Conservation (phyloP, 1,140 invertebrate genomes). For the Drosophila albomicans region DNA sequence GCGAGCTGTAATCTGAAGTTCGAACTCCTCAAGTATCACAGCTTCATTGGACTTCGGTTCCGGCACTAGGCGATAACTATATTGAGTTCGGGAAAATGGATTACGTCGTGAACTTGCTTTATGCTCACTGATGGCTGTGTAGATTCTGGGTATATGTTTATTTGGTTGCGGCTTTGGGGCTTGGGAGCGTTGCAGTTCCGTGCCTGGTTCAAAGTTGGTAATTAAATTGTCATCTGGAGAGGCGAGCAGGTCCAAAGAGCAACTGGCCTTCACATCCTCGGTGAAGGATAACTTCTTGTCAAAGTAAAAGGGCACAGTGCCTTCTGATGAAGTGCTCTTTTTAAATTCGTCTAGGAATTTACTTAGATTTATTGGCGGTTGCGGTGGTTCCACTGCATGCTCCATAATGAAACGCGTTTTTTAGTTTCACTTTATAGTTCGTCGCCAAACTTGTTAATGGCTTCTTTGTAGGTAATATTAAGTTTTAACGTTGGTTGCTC, state of each 20-base stretch:
- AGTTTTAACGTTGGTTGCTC: slow-evolving; percentile 38
- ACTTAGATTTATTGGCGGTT: slow-evolving; percentile 38
- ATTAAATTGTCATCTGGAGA: slow-evolving; percentile 51
- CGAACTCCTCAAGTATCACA: slow-evolving; percentile 47
- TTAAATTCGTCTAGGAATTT: slow-evolving; percentile 53
- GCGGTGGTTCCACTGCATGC: background rate
- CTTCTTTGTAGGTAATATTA: slow-evolving; percentile 69
- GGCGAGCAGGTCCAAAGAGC: slow-evolving; percentile 51
- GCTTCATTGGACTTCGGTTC: background rate
- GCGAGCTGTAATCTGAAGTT: slow-evolving; percentile 84
- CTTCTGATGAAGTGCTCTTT: background rate
- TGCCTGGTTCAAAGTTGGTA: slow-evolving; percentile 43
- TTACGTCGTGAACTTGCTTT: slow-evolving; percentile 41
- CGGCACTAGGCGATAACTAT: slow-evolving; percentile 41
- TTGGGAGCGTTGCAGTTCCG: slow-evolving; percentile 36
- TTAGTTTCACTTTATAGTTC: slow-evolving; percentile 59
- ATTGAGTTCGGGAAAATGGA: slow-evolving; percentile 57
- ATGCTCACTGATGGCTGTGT: slow-evolving; percentile 32
- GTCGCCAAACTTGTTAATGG: slow-evolving; percentile 62
- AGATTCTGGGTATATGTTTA: slow-evolving; percentile 49
- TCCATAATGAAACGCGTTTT: slow-evolving; percentile 40
- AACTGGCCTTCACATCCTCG: slow-evolving; percentile 37
- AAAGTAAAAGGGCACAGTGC: slow-evolving; percentile 44
- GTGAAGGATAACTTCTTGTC: slow-evolving; percentile 9
- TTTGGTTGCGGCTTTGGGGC: slow-evolving; percentile 11